phyloP scores from a whole-genome alignment of 2,797 vertebrate species.

The Petrocephalus schoutedeni region DNA sequence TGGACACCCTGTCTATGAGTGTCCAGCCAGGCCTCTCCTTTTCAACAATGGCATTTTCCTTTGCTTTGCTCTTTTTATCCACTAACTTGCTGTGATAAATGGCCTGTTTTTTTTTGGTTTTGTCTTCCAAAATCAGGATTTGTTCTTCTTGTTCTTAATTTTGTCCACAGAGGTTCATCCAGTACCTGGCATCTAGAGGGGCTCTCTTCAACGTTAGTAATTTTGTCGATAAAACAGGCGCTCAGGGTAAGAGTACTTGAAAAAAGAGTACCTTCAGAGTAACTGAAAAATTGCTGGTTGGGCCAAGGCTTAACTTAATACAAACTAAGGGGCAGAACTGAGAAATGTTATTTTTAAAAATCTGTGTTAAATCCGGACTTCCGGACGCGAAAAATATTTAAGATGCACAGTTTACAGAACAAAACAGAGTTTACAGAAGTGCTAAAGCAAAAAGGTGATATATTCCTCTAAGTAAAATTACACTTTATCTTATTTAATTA shows the following conservation, averaged over 20 bases:
- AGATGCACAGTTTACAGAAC: not conserved
- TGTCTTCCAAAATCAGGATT: not conserved
- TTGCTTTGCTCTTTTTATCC: not conserved
- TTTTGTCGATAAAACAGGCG: conserved; percentile 98
- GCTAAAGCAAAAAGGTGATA: not conserved
- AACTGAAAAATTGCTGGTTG: not conserved
- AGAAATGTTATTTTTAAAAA: not conserved
- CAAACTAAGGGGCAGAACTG: not conserved
- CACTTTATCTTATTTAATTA: not conserved
- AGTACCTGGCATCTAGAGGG: conserved; percentile 98
- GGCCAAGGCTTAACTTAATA: not conserved
- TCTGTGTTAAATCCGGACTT: not conserved
- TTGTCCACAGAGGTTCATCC: conserved; percentile 90
- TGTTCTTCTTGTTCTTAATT: not conserved
- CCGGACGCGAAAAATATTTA: not conserved
- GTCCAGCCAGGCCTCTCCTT: not conserved
- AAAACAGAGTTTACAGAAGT: not conserved
- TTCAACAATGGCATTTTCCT: not conserved
- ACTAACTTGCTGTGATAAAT: not conserved
- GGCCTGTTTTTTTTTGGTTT: not conserved
- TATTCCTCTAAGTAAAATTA: not conserved
- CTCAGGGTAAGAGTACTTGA: conserved; percentile 75
- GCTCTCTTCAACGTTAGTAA: conserved; percentile 99
- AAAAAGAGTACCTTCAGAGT: not conserved
- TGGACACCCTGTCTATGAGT: not conserved